phyloP scores from a whole-genome alignment of 2,888 invertebrate species.

The Tribolium freemani region DNA sequence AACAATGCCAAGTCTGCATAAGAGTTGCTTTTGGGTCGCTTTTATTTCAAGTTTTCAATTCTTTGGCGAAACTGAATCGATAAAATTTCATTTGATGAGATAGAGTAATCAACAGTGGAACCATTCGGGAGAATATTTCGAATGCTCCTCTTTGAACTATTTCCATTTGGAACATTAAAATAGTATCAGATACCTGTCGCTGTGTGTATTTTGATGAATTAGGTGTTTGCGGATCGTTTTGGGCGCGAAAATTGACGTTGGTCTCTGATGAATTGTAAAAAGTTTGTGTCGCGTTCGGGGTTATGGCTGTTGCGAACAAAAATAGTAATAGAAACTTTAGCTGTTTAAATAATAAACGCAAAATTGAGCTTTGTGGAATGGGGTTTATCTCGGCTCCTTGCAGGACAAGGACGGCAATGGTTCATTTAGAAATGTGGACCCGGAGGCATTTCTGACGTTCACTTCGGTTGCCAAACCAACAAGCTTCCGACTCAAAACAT shows the following conservation, averaged over 20 bases:
- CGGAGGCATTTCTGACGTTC: slow-evolving; percentile 44
- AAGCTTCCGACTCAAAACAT: slow-evolving; percentile 45
- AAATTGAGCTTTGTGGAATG: slow-evolving; percentile 36
- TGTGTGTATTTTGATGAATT: slow-evolving; percentile 16
- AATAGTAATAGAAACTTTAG: slow-evolving; percentile 42
- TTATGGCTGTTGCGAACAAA: slow-evolving; percentile 28
- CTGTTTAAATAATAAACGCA: slow-evolving; percentile 45
- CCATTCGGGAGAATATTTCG: slow-evolving; percentile 36
- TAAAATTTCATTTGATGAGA: slow-evolving; percentile 39
- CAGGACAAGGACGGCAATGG: slow-evolving; percentile 44
- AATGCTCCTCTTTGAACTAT: slow-evolving; percentile 34
- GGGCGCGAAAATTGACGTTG: not conserved
- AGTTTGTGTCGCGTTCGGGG: slow-evolving; percentile 6
- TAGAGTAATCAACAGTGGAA: slow-evolving; percentile 42
- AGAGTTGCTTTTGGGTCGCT: not conserved
- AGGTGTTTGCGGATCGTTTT: not conserved
- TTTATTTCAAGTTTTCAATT: slow-evolving; percentile 17
- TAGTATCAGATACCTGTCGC: slow-evolving; percentile 35
- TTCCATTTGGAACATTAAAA: slow-evolving; percentile 43
- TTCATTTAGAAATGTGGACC: slow-evolving; percentile 45
- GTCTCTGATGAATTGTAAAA: slow-evolving; percentile 6
- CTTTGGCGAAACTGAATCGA: slow-evolving; percentile 30
- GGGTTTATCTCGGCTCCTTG: slow-evolving; percentile 35
- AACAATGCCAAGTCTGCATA: not conserved
- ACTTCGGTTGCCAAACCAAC: slow-evolving; percentile 43